Evolutionary conservation across 2,113 vertebrate species (phyloP), one percentile per base, ranked within the genome.

Genomic region (Nettapus auritus): DNA sequence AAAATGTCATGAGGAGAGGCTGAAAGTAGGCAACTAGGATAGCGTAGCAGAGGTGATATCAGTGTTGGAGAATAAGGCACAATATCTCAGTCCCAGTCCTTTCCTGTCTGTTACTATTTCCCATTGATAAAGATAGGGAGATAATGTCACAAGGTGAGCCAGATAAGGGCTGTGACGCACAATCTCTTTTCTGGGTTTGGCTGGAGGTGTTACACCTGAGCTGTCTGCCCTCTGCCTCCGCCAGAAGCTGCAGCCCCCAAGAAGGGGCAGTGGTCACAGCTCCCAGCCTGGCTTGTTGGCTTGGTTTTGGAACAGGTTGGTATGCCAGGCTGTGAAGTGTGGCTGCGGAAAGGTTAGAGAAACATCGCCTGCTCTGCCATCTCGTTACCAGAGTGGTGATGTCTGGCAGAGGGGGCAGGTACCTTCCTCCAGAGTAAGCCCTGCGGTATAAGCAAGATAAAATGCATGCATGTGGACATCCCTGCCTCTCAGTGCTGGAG

Each of bases 301-400:
- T 64, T 16, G 57, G 36, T 50, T 86, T 68, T 55, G 80, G 71
- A 68, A 63, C 69, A 23, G 52, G 31, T 71, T 23, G 36, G 62
- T 38, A 3, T 46, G 36, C 55, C 64, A 42, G 80, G n/a, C 84
- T 78, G 0, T 17, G 76, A 77, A 10, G 38, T 78, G 64, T 1
- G 12, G 25, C 71, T 88, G 42, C 44, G 68, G 71, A 52, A 77
- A 23, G 67, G 36, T 1, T 77, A 36, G 44, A 74, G 40, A 36
- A 69, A 5, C 62, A 25, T 59, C 46, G 26, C 40, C 68, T 62
- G 20, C n/a, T 62, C 44, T 67, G 4, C 52, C 17, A 1, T 21
- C 56, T 17, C 67, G 56, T 56, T 82, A 2, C 74, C 1, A 1
- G 64, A 87, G 66, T 0, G 0, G 29, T 63, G 62, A 78, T 59